Conservation (phyloP, 2,113 vertebrate species). For the Engraulis encrasicolus region DNA sequence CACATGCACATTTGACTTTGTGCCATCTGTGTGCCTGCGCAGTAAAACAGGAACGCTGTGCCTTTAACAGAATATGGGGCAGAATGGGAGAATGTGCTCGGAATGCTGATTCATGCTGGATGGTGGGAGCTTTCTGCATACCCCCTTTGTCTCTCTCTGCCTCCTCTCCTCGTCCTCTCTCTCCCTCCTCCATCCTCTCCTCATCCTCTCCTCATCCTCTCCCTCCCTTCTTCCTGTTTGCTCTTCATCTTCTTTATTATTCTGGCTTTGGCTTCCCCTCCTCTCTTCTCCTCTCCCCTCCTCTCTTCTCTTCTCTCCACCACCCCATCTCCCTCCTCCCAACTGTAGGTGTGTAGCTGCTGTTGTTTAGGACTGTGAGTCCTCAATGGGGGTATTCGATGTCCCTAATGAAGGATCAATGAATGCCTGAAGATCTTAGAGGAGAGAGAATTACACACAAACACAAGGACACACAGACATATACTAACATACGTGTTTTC, state of each 20-base stretch:
- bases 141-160: slow-evolving; percentile 37
- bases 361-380: background rate
- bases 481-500: too few species aligned
- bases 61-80: background rate
- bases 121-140: slow-evolving; percentile 35
- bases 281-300: background rate
- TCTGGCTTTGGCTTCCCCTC: too few species aligned
- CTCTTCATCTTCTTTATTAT: too few species aligned
- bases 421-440: background rate
- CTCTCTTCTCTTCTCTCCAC: background rate
- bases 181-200: background rate
- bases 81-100: slow-evolving; percentile 50
- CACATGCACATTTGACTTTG: too few species aligned
- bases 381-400: background rate
- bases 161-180: slow-evolving; percentile 21
- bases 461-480: background rate
- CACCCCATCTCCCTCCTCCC: background rate
- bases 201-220: too few species aligned
- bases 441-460: background rate
- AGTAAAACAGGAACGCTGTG: background rate
- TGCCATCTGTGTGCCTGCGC: background rate
- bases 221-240: too few species aligned
- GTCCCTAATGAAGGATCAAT: background rate
- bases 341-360: background rate
- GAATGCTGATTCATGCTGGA: slow-evolving; percentile 70